Base-by-base conservation (phyloP, 2,888 invertebrate species). In the Hydrotaea cyrtoneurina region DNA sequence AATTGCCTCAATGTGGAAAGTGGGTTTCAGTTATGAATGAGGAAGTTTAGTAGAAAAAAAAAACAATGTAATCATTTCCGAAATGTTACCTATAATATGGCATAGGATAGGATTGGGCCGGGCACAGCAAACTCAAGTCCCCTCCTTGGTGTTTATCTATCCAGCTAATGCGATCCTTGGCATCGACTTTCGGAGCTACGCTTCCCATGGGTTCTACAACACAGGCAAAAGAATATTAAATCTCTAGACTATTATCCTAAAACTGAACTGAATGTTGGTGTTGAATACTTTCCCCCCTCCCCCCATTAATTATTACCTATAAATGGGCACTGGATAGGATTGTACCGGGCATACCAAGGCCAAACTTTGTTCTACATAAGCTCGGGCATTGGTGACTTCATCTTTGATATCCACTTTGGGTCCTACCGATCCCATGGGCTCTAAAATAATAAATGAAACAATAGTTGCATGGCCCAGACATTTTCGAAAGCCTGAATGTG, bases 51-150 rank as follows among this genome's bases (percentile, higher is more conserved):
- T n/a, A n/a, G n/a, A n/a, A n/a, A n/a, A n/a, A n/a, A n/a, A n/a
- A n/a, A n/a, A 4, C 31, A 31, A 31, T 31, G 2, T 31, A 4
- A 31, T 31, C 7, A 31, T 31, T 31, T 31, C 31, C 31, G 7
- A 85, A 83, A 78, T 26, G 83, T 69, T 89, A 92, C 91, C 91
- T 90, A 93, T 93, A 94, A 86, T 93, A 91, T 86, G 95, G 94
- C 92, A 95, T 94, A 86, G 96, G 96, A 92, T 94, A 95, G 86
- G 95, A 96, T 93, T 96, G 96, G 82, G 96, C 96, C 90, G 95
- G 96, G 92, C 96, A 96, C 89, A 95, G 93, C 87, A 96, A 92
- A 80, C 94, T 95, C 90, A 96, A 94, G 89, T 94, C 93, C 7
- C 84, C 69, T 4, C 87, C 88, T 19, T 26, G 74, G 0, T 87